These are phyloP conservation scores for Cyclophora punctaria DNA, from an alignment of 2,888 invertebrate species.

Conservation along the genomic window DNA sequence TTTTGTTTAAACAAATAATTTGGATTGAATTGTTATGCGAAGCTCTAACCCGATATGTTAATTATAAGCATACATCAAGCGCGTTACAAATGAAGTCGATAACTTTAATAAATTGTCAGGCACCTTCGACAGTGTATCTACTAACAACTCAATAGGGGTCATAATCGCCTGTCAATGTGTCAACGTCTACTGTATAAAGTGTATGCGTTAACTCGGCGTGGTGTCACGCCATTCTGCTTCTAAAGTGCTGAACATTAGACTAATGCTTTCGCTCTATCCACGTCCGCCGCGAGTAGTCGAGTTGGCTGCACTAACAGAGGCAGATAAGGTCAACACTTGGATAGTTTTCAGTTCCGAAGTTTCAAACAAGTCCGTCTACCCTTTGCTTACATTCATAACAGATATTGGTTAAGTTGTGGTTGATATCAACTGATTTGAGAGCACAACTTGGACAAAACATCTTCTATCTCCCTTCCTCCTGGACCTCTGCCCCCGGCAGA, in stretches of 20 bases:
- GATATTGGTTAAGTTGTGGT: no score
- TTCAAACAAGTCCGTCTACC: no score
- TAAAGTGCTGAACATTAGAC: constrained; percentile 57
- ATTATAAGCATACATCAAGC: constrained; percentile 14
- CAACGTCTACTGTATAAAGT: constrained; percentile 40
- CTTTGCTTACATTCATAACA: no score
- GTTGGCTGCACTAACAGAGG: constrained; percentile 36
- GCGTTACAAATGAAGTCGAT: constrained; percentile 39
- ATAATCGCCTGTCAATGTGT: constrained; percentile 55
- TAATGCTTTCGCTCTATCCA: constrained; percentile 54
- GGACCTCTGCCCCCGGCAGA: no score
- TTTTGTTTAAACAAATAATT: no score
- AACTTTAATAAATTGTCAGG: constrained; percentile 42
- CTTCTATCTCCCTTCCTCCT: no score
- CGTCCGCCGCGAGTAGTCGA: constrained; percentile 49
- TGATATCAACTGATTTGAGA: no score
- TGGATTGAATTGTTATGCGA: no score
- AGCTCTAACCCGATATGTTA: constrained; percentile 13
- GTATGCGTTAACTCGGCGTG: constrained; percentile 38
- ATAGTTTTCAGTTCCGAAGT: background rate
- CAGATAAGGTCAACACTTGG: constrained; percentile 29
- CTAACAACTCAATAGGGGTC: constrained; percentile 42
- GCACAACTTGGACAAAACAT: no score
- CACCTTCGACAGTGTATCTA: constrained; percentile 27
- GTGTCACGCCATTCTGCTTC: constrained; percentile 47